phyloP scores from a whole-genome alignment of 1,140 invertebrate species.

The Drosophila seguyi region DNA sequence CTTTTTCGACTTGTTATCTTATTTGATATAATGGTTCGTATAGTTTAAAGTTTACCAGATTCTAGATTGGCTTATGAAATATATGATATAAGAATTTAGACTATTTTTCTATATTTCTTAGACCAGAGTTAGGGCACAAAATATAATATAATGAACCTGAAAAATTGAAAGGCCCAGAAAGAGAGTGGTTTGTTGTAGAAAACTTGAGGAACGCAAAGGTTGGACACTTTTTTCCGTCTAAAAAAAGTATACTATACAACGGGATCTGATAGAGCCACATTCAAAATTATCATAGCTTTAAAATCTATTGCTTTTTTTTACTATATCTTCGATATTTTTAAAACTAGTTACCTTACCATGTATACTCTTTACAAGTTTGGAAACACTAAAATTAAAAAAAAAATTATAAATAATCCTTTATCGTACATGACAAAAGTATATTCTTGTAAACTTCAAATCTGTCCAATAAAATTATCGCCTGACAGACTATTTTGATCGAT shows the following conservation, averaged over 20 bases:
- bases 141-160: background rate
- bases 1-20: background rate
- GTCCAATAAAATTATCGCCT: background rate
- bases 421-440: background rate
- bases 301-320: no score
- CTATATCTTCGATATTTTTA: no score
- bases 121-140: background rate
- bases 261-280: no score
- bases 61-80: background rate
- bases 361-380: no score
- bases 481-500: background rate
- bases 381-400: no score
- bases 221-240: no score
- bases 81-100: background rate
- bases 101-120: background rate
- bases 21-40: background rate
- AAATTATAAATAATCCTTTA: no score
- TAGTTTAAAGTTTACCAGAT: background rate
- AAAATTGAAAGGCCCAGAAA: background rate
- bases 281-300: no score
- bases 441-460: background rate
- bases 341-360: no score
- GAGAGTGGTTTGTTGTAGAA: no score
- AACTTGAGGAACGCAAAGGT: no score
- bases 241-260: no score